These are phyloP conservation scores for Scortum barcoo DNA, from an alignment of 2,113 vertebrate species.

Conservation along the genomic window DNA sequence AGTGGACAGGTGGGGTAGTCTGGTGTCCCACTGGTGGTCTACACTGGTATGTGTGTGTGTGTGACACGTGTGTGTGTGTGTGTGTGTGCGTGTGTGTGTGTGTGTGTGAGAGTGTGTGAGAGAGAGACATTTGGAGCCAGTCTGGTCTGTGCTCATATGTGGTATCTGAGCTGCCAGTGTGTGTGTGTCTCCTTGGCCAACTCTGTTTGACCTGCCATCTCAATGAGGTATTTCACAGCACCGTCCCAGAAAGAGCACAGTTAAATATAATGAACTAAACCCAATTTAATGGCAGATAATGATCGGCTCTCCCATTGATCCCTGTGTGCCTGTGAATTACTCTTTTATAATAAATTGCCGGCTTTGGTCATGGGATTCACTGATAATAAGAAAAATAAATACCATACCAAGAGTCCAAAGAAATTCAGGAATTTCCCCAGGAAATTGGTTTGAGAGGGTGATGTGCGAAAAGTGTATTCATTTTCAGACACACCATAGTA, in stretches of 20 bases:
- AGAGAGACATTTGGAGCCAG: slow-evolving; percentile 49
- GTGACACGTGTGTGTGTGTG: slow-evolving; percentile 39
- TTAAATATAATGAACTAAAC: slow-evolving; percentile 43
- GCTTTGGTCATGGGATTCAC: background rate
- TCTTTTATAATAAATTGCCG: background rate
- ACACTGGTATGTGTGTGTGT: slow-evolving; percentile 33
- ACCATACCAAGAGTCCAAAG: background rate
- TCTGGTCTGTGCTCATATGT: slow-evolving; percentile 44
- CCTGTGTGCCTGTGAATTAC: no score
- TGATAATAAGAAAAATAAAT: background rate
- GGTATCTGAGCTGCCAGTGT: slow-evolving; percentile 41
- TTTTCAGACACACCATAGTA: background rate
- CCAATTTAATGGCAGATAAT: slow-evolving; percentile 52
- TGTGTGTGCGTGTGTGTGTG: slow-evolving; percentile 20
- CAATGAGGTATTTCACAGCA: slow-evolving; percentile 73
- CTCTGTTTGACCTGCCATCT: slow-evolving; percentile 57
- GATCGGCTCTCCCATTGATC: slow-evolving; percentile 34
- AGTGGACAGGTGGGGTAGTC: slow-evolving; percentile 56
- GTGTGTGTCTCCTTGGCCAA: slow-evolving; percentile 25
- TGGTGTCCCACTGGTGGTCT: slow-evolving; percentile 52
- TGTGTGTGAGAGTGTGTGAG: background rate
- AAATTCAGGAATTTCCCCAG: background rate
- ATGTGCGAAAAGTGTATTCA: background rate
- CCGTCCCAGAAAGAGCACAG: slow-evolving; percentile 48
- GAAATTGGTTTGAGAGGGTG: background rate